Evolutionary conservation across 2,888 invertebrate genomes (phyloP), one percentile per base, ranked within the genome.

Genomic region (Drosophila buzzatii): DNA sequence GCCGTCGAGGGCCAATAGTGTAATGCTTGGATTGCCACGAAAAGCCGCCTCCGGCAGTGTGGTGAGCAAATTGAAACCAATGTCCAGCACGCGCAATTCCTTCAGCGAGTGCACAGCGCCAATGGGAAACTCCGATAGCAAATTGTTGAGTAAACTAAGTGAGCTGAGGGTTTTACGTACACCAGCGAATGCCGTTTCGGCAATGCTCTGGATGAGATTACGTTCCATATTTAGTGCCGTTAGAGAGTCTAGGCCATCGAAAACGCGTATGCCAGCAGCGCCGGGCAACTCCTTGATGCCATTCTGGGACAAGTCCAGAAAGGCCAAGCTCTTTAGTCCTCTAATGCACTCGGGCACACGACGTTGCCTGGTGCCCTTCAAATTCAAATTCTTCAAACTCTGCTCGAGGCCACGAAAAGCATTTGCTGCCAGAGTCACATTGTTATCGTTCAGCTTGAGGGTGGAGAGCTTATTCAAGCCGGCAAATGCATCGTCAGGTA

Each of bases 1-100:
- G 53, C 98, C 98, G 91, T 98, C 98, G 82, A 98, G 94, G 12
- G 98, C 98, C 70, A 98, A 92, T 60, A 98, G 94, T 0, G 98
- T 98, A 78, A 98, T 95, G 33, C 97, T 96, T 1, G 97, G 97
- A 93, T 97, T 97, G 63, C 96, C 96, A 70, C 95, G 93, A 91
- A 98, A 98, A 1, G 98, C 97, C 69, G 96, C 95, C 56, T 94
- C 93, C 12, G 98, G 98, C 80, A 98, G 93, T 85, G 96, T 96
- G 52, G 97, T 97, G 75, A 98, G 93, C 79, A 98, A 94, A 94
- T 98, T 98, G 93, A 98, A 98, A 56, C 98, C 98, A 78, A 98
- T 97, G 92, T 98, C 98, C 79, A 98, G 94, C 12, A 98, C 98
- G 92, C 97, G 95, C 63, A 98, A 94, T 92, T 98, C 97, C 61